Conservation (phyloP, 2,888 invertebrate species). For the Ichneumoninae sp. region DNA sequence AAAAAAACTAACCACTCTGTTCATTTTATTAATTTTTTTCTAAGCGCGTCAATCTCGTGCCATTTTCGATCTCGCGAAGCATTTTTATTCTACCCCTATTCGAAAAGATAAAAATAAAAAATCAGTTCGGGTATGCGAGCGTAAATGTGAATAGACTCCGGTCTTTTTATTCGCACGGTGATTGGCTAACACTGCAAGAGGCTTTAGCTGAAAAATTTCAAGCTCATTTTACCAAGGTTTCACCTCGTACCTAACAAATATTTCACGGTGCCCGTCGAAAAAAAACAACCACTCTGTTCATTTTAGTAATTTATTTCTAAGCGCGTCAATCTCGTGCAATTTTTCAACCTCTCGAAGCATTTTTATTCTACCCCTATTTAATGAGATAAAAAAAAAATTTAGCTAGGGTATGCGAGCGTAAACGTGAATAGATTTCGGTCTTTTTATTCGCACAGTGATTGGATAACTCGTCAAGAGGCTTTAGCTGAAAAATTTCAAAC, state of each 20-base stretch:
- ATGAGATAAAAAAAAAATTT: background rate
- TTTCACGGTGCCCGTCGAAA: background rate
- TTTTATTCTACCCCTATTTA: background rate
- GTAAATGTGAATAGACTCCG: constrained; percentile 2
- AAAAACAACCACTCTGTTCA: background rate
- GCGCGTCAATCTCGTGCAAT: background rate
- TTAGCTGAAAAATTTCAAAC: too few species aligned
- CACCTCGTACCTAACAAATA: background rate
- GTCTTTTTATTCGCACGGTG: background rate
- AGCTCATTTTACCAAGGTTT: too few species aligned
- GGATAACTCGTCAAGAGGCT: too few species aligned
- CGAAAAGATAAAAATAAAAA: background rate
- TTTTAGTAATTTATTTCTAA: background rate
- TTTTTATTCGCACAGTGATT: too few species aligned
- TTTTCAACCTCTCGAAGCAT: background rate
- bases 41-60: background rate
- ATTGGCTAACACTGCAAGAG: too few species aligned
- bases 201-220: too few species aligned
- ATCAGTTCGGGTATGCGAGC: background rate
- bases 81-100: background rate
- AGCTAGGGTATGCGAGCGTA: constrained; percentile 4
- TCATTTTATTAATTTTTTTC: background rate
- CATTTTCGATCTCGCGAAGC: background rate
- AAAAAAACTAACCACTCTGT: background rate
- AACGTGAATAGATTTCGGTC: constrained; percentile 19